Percentiles rank a stretch among this genome's conserved stretches.
phyloP scores from a whole-genome alignment of 2,113 vertebrate genomes.

The Stigmatopora nigra region DNA sequence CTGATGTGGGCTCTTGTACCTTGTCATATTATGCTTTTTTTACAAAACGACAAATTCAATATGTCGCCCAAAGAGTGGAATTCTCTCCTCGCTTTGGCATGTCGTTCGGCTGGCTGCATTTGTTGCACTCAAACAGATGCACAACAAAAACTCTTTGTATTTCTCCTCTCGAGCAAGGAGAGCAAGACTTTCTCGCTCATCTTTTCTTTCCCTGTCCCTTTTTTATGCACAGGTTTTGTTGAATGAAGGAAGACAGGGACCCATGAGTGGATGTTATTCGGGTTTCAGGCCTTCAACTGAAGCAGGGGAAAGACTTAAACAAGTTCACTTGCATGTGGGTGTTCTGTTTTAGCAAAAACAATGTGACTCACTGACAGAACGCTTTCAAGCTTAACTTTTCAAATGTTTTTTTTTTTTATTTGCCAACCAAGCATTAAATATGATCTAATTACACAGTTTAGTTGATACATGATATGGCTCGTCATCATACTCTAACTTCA shows the following conservation, averaged over 20 bases:
- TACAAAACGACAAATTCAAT: slow-evolving; percentile 21
- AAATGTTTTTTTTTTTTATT: not conserved
- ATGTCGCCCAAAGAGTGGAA: slow-evolving; percentile 20
- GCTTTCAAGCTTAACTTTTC: not conserved
- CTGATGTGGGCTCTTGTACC: slow-evolving; percentile 16
- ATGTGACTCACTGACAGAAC: not conserved
- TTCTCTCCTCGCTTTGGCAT: slow-evolving; percentile 11
- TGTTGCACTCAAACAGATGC: slow-evolving; percentile 20
- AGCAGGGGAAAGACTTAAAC: slow-evolving; percentile 12
- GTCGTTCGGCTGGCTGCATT: slow-evolving; percentile 12
- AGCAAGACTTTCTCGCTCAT: slow-evolving; percentile 29
- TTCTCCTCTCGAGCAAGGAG: slow-evolving; percentile 38
- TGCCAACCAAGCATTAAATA: not conserved
- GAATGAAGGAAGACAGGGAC: slow-evolving; percentile 36
- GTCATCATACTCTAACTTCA: too few species aligned
- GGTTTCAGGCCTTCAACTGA: slow-evolving; percentile 37
- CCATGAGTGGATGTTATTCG: slow-evolving; percentile 47
- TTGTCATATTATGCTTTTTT: slow-evolving; percentile 22
- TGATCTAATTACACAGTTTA: not conserved
- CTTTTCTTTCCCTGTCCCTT: slow-evolving; percentile 11
- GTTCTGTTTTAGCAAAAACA: slow-evolving; percentile 11
- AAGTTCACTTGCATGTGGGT: slow-evolving; percentile 14
- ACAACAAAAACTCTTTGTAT: slow-evolving; percentile 39
- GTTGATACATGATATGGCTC: not conserved
- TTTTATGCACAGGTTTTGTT: slow-evolving; percentile 32